Evolutionary conservation across 2,888 invertebrate species (phyloP), one percentile per base, ranked within the genome.

Genomic region (Stramonita haemastoma): DNA sequence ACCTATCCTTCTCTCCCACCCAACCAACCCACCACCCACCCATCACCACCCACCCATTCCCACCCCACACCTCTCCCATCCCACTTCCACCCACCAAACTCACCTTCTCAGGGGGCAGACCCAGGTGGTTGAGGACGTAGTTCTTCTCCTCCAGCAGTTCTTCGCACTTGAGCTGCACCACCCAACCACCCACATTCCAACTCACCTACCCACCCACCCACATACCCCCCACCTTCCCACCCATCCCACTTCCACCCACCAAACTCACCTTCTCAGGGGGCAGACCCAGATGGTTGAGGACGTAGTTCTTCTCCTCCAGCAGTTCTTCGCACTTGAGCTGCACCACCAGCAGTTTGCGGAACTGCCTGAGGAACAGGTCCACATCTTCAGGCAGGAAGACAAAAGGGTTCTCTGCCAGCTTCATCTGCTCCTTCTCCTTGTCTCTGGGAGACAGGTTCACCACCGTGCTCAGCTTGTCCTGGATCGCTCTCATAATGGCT

Each of bases 41-140:
- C 15, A 57, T 17, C 8, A n/a, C n/a, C n/a, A n/a, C n/a, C n/a
- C n/a, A n/a, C n/a, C n/a, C n/a, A n/a, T n/a, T n/a, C n/a, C n/a
- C n/a, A n/a, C n/a, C n/a, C n/a, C n/a, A n/a, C n/a, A n/a, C 57
- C 57, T 17, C 57, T 57, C 57, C 57, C 57, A 8, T 13, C 15
- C 57, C 15, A 17, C 57, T 17, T 17, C 57, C 57, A 13, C 57
- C 57, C 57, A 8, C 57, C 8, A 57, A 13, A 77, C 32, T 32
- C 19, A 81, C 81, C 81, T 81, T 81, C 34, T 81, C 81, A 19
- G 17, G 19, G 13, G 91, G 89, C 87, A 92, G 92, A 1, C 94
- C 94, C 81, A 94, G 90, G 87, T 94, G 93, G 22, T 91, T 90
- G 22, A 94, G 86, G 70, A 94, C 92, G 89, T 93, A 93, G 36